Base-by-base conservation (phyloP, 2,888 invertebrate genomes). In the Eupithecia vulgata region DNA sequence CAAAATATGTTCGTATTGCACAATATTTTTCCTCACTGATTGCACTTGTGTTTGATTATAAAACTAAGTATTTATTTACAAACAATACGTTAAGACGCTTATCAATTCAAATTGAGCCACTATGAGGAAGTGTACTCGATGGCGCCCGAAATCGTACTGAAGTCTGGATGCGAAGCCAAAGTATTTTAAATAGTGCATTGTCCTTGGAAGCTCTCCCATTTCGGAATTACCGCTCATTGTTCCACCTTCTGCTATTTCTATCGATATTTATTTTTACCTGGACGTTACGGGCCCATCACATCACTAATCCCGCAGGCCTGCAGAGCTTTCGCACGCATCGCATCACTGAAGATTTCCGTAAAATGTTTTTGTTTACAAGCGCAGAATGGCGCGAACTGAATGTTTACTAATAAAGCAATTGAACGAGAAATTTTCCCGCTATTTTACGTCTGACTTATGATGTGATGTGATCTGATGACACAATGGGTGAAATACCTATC, bases 121-220 rank as follows among this genome's bases (percentile, higher is more conserved):
- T 79, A 84, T 79, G 80, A 84, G 84, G 88, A 89, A 90, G 90
- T 88, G 90, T 85, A 82, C 89, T 87, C 89, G 78, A 73, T 89
- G 91, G 88, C 87, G 90, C 85, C 87, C 89, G 84, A 91, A 91
- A 88, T 89, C 86, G 90, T 88, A 94, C 93, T 94, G 93, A 93
- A 90, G 90, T 88, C 91, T 89, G 92, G 91, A 91, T 89, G 85
- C 84, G 86, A 88, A 85, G 83, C 81, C 90, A 82, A 85, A 88
- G 89, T 86, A 87, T 91, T 92, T 91, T 92, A 93, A 94, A 92
- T 87, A 90, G 88, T 89, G 84, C 85, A 85, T 85, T 85, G 91
- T 90, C 92, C 92, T 93, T 93, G 91, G 86, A 84, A 82, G 83
- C 85, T 89, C 89, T 90, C 88, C 90, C 87, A 88, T 85, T 89